phyloP scores from a whole-genome alignment of 2,113 vertebrate species.

The Oophaga pumilio region DNA sequence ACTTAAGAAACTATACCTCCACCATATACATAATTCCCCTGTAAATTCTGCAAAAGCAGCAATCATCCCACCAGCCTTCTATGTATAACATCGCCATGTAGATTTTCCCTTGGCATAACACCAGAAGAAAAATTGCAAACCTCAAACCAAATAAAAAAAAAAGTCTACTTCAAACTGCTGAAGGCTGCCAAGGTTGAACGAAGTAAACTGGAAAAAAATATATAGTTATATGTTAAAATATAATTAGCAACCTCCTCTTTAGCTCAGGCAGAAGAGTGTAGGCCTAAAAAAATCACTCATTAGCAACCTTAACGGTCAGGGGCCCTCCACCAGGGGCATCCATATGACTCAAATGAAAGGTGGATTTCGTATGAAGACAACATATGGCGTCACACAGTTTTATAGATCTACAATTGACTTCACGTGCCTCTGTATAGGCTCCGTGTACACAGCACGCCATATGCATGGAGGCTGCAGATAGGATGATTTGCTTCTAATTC shows the following conservation, averaged over 20 bases:
- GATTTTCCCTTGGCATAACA: conserved; percentile 8
- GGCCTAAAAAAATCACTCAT: neutral
- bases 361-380: neutral
- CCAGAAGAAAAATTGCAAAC: conserved; percentile 14
- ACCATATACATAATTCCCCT: neutral
- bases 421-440: neutral
- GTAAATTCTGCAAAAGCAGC: neutral
- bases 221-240: neutral
- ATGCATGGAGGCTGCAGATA: too few relatives aligned
- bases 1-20: neutral
- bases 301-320: too few relatives aligned
- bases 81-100: neutral
- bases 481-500: too few relatives aligned
- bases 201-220: conserved; percentile 4
- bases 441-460: too few relatives aligned
- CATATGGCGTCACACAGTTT: neutral
- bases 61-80: neutral
- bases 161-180: neutral
- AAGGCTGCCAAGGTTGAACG: neutral
- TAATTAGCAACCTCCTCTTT: neutral
- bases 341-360: too few relatives aligned
- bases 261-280: neutral
- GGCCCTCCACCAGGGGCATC: too few relatives aligned
- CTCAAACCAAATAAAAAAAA: neutral
- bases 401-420: neutral